These are phyloP conservation scores for Aphelinus atriplicis DNA, from an alignment of 1,140 invertebrate genomes.

Conservation along the genomic window DNA sequence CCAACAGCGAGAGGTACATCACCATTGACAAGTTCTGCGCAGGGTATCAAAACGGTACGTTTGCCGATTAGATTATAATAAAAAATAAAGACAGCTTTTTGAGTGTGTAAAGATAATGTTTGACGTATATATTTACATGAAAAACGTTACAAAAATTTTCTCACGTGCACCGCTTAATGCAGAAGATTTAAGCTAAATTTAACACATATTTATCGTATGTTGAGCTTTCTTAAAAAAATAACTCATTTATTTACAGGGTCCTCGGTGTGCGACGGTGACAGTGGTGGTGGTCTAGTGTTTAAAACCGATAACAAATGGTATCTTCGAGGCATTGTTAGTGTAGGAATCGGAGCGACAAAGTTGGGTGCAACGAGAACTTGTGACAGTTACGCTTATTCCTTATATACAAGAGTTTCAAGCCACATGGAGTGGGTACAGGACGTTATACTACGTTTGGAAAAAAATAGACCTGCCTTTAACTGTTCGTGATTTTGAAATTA, in stretches of 20 bases:
- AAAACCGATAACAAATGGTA: slow-evolving; percentile 52
- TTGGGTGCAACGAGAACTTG: slow-evolving; percentile 46
- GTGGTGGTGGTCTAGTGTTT: slow-evolving; percentile 61
- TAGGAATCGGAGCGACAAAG: slow-evolving; percentile 48
- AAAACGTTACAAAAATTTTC: too few species aligned
- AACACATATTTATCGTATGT: neutral
- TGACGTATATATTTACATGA: too few species aligned
- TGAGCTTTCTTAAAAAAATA: neutral
- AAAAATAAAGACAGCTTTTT: too few species aligned
- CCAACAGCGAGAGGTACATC: slow-evolving; percentile 47
- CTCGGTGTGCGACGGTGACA: slow-evolving; percentile 62
- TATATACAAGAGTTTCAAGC: slow-evolving; percentile 58
- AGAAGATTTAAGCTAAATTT: too few species aligned
- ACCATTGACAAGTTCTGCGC: slow-evolving; percentile 62
- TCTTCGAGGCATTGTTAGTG: slow-evolving; percentile 60
- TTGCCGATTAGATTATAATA: neutral
- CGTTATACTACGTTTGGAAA: slow-evolving; percentile 48
- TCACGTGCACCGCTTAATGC: too few species aligned
- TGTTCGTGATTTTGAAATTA: slow-evolving; percentile 40
- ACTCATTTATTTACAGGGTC: slow-evolving; percentile 52
- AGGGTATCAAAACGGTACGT: slow-evolving; percentile 59
- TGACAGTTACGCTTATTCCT: slow-evolving; percentile 53
- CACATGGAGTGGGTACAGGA: slow-evolving; percentile 58
- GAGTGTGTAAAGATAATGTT: too few species aligned
- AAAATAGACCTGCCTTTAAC: slow-evolving; percentile 32